Base-by-base conservation (phyloP, 1,140 invertebrate genomes). In the Drosophila guanche region DNA sequence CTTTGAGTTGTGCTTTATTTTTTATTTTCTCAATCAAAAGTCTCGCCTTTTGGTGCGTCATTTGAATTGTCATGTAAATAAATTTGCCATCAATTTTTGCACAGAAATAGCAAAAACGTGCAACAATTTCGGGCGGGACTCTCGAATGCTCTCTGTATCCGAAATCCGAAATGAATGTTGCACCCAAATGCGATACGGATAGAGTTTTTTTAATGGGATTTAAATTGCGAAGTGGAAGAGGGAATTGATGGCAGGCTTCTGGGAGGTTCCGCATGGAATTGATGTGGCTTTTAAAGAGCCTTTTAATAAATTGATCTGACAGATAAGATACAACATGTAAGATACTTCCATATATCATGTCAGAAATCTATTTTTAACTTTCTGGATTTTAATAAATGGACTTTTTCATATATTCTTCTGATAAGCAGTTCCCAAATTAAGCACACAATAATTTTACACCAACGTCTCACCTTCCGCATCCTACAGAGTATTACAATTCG, bases 51-150 rank as follows among this genome's bases (percentile, higher is more conserved):
- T 54, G 46, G 40, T 40, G 37, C 46, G 65, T 37, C 40, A 58
- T 69, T 70, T 42, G 46, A 69, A 37, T 69, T 63, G 58, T 69
- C 53, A 69, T 57, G 27, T 27, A 51, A 70, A 70, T 50, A 69
- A 70, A 59, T 51, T 27, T 59, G 46, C 53, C 55, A 52, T 29
- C 41, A 70, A 70, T 70, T 29, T 29, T 70, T 41, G 37, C 65
- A 41, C 50, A 52, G 33, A 40, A 70, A 70, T 69, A 41, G 54
- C 47, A 10, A 46, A 50, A 59, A 70, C 67, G 67, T 70, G 67
- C 45, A 40, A 20, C 37, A 59, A 70, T 70, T 57, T 25, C 33
- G 33, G 29, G 10, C n/a, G 42, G n/a, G 16, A 65, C 16, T 25
- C 8, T 1, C 20, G 8, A 67, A 67, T 67, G 61, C 61, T 37